These are phyloP conservation scores for Athene noctua DNA, from an alignment of 2,113 vertebrate genomes.

Conservation along the genomic window DNA sequence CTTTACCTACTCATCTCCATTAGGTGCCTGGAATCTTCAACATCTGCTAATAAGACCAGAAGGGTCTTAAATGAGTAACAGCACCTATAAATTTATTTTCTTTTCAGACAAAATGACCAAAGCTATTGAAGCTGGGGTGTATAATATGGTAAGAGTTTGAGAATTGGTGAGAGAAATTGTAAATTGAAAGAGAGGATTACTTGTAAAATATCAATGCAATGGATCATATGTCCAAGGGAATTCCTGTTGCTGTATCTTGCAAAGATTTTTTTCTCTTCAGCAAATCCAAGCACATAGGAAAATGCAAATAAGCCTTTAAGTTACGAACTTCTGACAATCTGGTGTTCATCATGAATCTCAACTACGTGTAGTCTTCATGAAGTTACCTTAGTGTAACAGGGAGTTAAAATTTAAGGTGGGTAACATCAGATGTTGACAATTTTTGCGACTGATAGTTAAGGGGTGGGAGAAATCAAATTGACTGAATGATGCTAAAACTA, in stretches of 20 bases:
- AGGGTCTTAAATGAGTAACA: background rate
- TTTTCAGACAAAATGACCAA: background rate
- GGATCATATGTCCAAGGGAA: background rate
- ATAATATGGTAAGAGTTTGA: background rate
- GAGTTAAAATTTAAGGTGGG: background rate
- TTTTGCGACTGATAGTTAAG: conserved; percentile 24
- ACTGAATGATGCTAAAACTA: conserved; percentile 34
- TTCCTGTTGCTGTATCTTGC: background rate
- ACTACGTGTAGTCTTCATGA: conserved; percentile 34
- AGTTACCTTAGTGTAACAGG: background rate
- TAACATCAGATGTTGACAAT: background rate
- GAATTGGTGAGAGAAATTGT: background rate
- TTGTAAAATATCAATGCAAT: background rate
- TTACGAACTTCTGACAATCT: background rate
- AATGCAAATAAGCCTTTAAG: background rate
- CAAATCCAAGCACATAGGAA: background rate
- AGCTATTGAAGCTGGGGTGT: background rate
- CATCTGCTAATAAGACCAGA: background rate
- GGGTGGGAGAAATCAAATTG: background rate
- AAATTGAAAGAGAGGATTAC: background rate
- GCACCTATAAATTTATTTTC: background rate
- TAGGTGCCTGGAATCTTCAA: background rate
- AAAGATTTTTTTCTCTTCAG: background rate
- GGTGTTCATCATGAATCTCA: background rate
- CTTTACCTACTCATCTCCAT: background rate